Conservation (phyloP, 1,140 invertebrate species). For the Myzus persicae region DNA sequence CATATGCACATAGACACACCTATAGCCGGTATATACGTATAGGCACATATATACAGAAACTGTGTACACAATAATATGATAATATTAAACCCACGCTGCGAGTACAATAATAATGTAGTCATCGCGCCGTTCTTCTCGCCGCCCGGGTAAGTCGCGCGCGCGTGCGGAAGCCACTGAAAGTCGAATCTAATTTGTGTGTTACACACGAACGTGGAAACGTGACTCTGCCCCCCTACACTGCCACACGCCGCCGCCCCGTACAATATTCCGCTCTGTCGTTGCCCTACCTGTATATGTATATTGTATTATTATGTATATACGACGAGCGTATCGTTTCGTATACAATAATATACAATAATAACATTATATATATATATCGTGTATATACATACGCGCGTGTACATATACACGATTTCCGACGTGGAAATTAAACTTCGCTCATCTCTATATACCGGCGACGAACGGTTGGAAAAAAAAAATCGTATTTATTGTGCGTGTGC, state of each 20-base stretch:
- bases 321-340: not conserved
- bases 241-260: not conserved
- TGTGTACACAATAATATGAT: not conserved
- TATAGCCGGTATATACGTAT: no score
- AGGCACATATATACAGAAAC: not conserved
- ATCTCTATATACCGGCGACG: not conserved
- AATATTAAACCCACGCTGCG: not conserved
- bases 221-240: not conserved
- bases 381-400: not conserved
- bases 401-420: slow-evolving; percentile 13
- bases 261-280: not conserved
- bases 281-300: no score
- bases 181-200: slow-evolving; percentile 55
- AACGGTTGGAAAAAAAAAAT: slow-evolving; percentile 28
- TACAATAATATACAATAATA: no score
- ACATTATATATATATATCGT: not conserved
- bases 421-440: slow-evolving; percentile 54
- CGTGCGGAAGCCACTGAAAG: slow-evolving; percentile 45
- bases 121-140: not conserved
- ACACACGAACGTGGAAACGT: slow-evolving; percentile 56
- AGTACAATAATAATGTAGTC: not conserved
- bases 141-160: not conserved
- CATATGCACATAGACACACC: not conserved
- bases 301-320: no score
- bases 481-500: slow-evolving; percentile 33